Percentiles rank a stretch among this genome's conserved stretches.
Conservation (phyloP, 2,113 vertebrate species). For the Spermophilus dauricus region DNA sequence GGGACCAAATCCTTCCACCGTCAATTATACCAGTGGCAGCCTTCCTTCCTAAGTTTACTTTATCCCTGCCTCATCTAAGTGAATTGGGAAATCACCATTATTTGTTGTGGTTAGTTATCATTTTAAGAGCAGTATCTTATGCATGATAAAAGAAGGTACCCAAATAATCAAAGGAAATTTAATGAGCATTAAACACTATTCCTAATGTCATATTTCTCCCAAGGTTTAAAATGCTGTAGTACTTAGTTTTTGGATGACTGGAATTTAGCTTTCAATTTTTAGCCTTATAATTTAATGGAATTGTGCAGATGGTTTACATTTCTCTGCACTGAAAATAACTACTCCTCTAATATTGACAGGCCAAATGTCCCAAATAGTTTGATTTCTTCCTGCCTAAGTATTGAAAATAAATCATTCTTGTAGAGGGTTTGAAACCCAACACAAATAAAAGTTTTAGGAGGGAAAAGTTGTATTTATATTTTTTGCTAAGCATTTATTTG, state of each 20-base stretch:
- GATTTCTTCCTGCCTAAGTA: neutral
- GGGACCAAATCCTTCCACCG: neutral
- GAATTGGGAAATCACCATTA: neutral
- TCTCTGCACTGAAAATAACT: constrained; percentile 35
- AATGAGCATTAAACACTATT: neutral
- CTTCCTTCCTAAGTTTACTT: neutral
- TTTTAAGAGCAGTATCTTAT: neutral
- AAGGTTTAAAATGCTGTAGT: constrained; percentile 32
- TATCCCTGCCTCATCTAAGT: neutral
- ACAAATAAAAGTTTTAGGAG: neutral
- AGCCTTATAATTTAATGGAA: constrained; percentile 47
- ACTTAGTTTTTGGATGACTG: constrained; percentile 15
- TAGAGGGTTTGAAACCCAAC: neutral
- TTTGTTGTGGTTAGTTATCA: constrained; percentile 26
- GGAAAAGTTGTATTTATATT: neutral
- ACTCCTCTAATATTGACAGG: neutral
- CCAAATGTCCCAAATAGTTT: constrained; percentile 45
- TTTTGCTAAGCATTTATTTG: constrained; percentile 40
- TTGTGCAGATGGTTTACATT: constrained; percentile 22
- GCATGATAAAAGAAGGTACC: neutral
- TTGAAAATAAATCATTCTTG: neutral
- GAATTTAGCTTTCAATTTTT: constrained; percentile 42
- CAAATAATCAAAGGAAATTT: constrained; percentile 41
- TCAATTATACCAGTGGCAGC: neutral
- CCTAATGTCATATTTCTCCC: constrained; percentile 10